A percentile compares a stretch with the other conserved stretches of the same genome.
Conservation (phyloP, 1,140 invertebrate species). For the Hyposmocoma kahamanoa region DNA sequence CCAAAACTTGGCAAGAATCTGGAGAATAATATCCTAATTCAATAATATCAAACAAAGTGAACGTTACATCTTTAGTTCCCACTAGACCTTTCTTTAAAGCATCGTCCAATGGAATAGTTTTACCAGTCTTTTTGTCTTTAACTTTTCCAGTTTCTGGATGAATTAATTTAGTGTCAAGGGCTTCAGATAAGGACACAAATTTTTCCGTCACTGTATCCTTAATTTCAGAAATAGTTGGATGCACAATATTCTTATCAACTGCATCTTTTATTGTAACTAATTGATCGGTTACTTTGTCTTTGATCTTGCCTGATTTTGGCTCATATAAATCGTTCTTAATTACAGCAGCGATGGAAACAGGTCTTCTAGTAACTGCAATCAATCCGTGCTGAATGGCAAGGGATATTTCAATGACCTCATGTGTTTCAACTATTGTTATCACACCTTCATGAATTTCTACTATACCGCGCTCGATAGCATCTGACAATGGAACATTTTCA, state of each 20-base stretch:
- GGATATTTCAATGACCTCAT: constrained; percentile 79
- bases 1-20: constrained; percentile 83
- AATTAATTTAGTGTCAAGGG: constrained; percentile 80
- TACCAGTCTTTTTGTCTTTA: constrained; percentile 79
- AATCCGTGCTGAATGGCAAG: constrained; percentile 82
- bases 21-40: constrained; percentile 86
- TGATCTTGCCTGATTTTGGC: constrained; percentile 80
- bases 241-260: constrained; percentile 85
- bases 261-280: constrained; percentile 83
- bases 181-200: constrained; percentile 81
- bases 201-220: constrained; percentile 82
- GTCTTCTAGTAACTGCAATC: constrained; percentile 79
- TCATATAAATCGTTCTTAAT: constrained; percentile 83
- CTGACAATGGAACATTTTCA: constrained; percentile 81
- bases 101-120: constrained; percentile 79
- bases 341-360: constrained; percentile 84
- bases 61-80: constrained; percentile 80
- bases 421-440: constrained; percentile 80
- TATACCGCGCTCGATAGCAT: constrained; percentile 85
- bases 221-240: constrained; percentile 87
- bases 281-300: constrained; percentile 81
- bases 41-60: constrained; percentile 84
- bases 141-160: constrained; percentile 80
- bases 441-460: constrained; percentile 84
- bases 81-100: constrained; percentile 82